Base-by-base conservation (phyloP, 2,888 invertebrate species). In the Piscicola geometra region DNA sequence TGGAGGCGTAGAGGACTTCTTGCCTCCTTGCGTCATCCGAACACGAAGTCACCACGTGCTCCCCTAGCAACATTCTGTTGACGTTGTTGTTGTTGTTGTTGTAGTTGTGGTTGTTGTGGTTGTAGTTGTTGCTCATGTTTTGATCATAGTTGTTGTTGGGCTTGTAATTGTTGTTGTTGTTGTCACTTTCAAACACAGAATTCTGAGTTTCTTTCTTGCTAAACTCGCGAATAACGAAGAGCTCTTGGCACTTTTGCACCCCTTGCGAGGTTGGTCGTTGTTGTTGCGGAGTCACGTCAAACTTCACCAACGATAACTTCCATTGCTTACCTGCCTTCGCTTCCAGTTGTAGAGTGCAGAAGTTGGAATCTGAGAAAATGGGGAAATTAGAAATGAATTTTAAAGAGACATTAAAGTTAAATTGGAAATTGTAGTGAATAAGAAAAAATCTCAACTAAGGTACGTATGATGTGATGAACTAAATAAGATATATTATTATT, bases 291-390 rank as follows among this genome's bases (percentile, higher is more conserved):
- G 21, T 56, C n/a, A 25, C 3, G n/a, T 56, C 60, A n/a, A 71
- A 71, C 28, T 52, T 71, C 50, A 71, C 71, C 52, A 71, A 52
- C 5, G 71, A 71, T 50, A 71, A 12, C 3, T 52, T 71, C 71
- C 71, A 71, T 50, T 50, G 71, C 52, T 47, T 71, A 1, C 71
- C 71, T 21, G 71, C 47, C 21, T 52, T 71, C 25, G 50, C 32
- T 12, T 32, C 47, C 28, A 71, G 52, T 28, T 52, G 47, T 21
- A 71, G 21, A n/a, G 50, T 30, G 50, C 71, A 71, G n/a, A n/a
- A 25, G 12, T 21, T 9, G 21, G 5, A 21, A 3, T 18, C 60
- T 56, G 60, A n/a, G n/a, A n/a, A n/a, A n/a, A n/a, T n/a, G n/a
- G n/a, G n/a, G n/a, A n/a, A n/a, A n/a, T n/a, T n/a, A n/a, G n/a